These are phyloP conservation scores for Onychomys leucogaster DNA, from an alignment of 2,797 vertebrate genomes.

Conservation along the genomic window DNA sequence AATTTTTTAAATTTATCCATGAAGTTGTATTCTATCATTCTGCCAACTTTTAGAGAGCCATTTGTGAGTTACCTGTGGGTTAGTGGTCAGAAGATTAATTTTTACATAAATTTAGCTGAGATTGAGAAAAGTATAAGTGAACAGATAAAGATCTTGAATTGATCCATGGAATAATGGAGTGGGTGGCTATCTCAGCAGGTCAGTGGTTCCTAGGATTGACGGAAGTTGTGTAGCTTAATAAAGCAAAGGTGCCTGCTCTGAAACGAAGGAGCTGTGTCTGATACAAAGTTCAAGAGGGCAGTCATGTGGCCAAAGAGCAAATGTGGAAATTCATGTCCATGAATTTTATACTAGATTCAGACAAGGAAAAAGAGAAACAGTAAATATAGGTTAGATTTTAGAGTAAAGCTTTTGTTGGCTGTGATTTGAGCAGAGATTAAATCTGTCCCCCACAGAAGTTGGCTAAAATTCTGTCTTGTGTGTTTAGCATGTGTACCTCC, in stretches of 20 bases:
- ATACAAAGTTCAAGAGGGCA: not conserved
- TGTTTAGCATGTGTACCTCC: not conserved
- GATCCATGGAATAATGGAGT: not conserved
- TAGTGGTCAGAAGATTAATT: constrained; percentile 46
- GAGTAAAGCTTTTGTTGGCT: constrained; percentile 31
- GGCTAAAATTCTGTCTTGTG: not conserved
- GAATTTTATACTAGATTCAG: constrained; percentile 4
- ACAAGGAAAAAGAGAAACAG: constrained; percentile 27
- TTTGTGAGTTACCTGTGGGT: constrained; percentile 17
- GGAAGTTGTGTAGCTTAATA: not conserved
- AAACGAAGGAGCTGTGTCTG: not conserved
- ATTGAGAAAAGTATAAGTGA: constrained; percentile 9
- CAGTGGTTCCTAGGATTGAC: not conserved
- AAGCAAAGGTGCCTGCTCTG: not conserved
- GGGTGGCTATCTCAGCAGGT: not conserved
- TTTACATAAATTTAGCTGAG: constrained; percentile 38
- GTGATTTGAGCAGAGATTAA: not conserved
- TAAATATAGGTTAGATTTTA: not conserved
- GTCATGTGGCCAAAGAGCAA: not conserved
- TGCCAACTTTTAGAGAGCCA: not conserved
- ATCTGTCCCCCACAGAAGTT: not conserved
- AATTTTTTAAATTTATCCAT: constrained; percentile 36
- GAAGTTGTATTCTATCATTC: constrained; percentile 29
- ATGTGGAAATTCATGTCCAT: not conserved
- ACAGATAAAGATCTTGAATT: constrained; percentile 15